Evolutionary conservation across 2,888 invertebrate genomes (phyloP).

Genomic region (Tetropium fuscum): DNA sequence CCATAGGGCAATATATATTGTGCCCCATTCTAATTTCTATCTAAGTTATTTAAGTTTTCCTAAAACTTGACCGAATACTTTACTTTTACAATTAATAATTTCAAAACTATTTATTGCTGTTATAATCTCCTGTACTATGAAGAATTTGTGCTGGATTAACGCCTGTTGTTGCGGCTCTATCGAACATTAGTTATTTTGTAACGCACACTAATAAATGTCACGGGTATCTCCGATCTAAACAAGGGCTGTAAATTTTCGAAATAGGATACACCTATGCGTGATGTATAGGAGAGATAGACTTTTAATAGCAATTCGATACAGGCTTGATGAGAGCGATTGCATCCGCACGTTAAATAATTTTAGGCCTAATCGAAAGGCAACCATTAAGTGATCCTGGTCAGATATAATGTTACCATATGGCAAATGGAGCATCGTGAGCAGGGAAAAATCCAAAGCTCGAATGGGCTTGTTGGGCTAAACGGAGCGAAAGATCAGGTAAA

Average conservation of each 20-base stretch:
- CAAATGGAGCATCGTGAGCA: slow-evolving; percentile 30
- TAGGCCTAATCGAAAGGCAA: slow-evolving; percentile 35
- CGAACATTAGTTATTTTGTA: slow-evolving; percentile 39
- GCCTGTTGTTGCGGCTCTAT: neutral
- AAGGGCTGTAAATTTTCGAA: slow-evolving; percentile 44
- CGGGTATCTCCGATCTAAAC: slow-evolving; percentile 45
- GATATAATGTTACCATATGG: slow-evolving; percentile 43
- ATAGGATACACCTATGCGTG: slow-evolving; percentile 25
- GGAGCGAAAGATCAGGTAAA: slow-evolving; percentile 29
- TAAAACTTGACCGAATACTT: too few species aligned
- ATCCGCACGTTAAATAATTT: slow-evolving; percentile 32
- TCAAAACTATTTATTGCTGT: too few species aligned
- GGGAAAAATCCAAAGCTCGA: slow-evolving; percentile 6
- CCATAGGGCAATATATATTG: too few species aligned
- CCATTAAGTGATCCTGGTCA: slow-evolving; percentile 29
- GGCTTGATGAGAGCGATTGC: slow-evolving; percentile 35
- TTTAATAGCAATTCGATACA: slow-evolving; percentile 42
- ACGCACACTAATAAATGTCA: slow-evolving; percentile 46
- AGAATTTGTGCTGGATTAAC: too few species aligned
- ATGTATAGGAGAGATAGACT: slow-evolving; percentile 16
- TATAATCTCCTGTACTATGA: too few species aligned
- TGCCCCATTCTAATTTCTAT: too few species aligned
- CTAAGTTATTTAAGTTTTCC: too few species aligned
- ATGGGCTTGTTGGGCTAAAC: slow-evolving; percentile 21
- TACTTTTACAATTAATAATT: too few species aligned